Evolutionary conservation across 2,113 vertebrate species (phyloP), one percentile per base, ranked within the genome.

Genomic region (Anseranas semipalmata): DNA sequence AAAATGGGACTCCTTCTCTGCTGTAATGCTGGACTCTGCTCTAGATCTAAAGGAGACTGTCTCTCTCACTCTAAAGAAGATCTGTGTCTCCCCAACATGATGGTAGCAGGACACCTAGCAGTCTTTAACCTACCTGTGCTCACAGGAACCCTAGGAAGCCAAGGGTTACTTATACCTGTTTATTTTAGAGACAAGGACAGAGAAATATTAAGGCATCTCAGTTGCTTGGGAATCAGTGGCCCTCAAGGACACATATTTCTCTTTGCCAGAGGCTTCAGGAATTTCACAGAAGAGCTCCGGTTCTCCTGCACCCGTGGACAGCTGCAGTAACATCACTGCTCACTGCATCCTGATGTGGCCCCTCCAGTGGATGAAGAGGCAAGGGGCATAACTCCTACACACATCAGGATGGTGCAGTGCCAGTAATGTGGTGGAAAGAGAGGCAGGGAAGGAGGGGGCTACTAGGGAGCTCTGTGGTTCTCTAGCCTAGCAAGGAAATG

Each of bases 361-460:
- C 33, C 9, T 72, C 37, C 37, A 17, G 0, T 24, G 45, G 28
- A 37, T 67, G 67, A 73, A 19, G 30, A 25, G 28, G 30, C 67
- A 74, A 68, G 46, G 24, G 30, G 24, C 1, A 0, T 22, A 41
- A 67, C 28, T 80, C 45, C 39, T 46, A 33, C 4, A 5, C 7
- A 2, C 1, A 1, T 20, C 66, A 73, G 67, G 59, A 24, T 39
- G 52, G 35, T 37, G 25, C 41, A 33, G 50, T 1, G 0, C 21
- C 50, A 59, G 33, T 28, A 18, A 74, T 59, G 27, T 52, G 43
- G 43, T 27, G 17, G 50, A 72, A 72, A 65, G 17, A 24, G 30
- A 85, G 50, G 14, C 32, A 37, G 35, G 41, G 17, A 59, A 39
- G 17, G 84, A 5, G 2, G 45, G 33, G 13, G 28, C 28, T 52